Evolutionary conservation across 1,140 invertebrate genomes (phyloP), one percentile per base, ranked within the genome.

Genomic region (Drosophila watanabei): DNA sequence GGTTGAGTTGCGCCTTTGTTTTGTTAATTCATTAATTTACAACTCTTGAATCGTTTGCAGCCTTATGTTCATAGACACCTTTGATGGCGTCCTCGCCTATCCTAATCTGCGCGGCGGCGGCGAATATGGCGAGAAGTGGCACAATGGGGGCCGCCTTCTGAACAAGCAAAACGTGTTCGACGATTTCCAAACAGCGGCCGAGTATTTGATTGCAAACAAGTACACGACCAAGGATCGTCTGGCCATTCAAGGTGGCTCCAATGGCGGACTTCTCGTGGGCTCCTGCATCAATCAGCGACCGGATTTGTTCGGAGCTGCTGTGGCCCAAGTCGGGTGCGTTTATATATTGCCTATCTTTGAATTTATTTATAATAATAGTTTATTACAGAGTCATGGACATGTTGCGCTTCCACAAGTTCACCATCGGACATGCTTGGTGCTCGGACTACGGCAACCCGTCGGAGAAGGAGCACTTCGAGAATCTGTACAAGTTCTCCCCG

Each of bases 131-230:
- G 97, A 99, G 93, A 96, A 96, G 62, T 99, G 99, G 99, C 98
- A 99, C 93, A 97, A 99, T 93, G 96, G 94, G 16, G 99, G 99
- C 13, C 95, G 97, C 28, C 94, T 98, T 51, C 94, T 96, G 0
- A 99, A 99, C 77, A 99, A 99, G 93, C 99, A 99, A 94, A 99
- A 99, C 94, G 97, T 97, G 43, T 99, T 99, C 93, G 97, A 99
- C 94, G 99, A 99, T 94, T 99, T 99, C 94, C 97, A 98, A 92
- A 94, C 95, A 70, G 98, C 98, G 18, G 98, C 97, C 1, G 96
- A 99, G 94, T 99, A 98, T 94, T 95, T 99, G 13, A 95, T 99
- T 39, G 88, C 95, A 14, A 95, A 98, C 73, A 95, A 96, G 16
- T 99, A 99, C 92, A 99, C 98, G 0, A 94, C 93, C 30, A 93